Conservation (phyloP, 2,113 vertebrate species). For the Podarcis cretensis region DNA sequence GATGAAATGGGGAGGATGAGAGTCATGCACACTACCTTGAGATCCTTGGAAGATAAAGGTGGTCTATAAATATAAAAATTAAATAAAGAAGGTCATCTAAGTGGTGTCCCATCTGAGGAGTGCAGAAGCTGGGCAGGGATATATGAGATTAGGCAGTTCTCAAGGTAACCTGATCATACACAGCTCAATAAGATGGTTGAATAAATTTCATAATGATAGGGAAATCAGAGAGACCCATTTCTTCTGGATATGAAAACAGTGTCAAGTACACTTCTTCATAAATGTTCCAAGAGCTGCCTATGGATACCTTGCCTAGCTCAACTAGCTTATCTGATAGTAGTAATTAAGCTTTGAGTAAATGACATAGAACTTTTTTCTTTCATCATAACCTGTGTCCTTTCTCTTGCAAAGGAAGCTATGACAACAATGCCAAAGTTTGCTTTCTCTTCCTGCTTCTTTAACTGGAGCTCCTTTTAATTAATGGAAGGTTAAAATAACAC, state of each 20-base stretch:
- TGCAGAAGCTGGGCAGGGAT: no score
- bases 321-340: slow-evolving; percentile 39
- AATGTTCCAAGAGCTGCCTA: slow-evolving; percentile 58
- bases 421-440: neutral
- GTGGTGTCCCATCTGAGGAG: no score
- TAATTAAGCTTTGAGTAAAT: slow-evolving; percentile 64
- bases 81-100: no score
- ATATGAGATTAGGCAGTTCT: no score
- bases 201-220: slow-evolving; percentile 17
- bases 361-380: neutral
- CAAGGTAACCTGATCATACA: neutral
- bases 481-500: slow-evolving; percentile 40
- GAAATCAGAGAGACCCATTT: slow-evolving; percentile 40
- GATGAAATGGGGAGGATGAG: no score
- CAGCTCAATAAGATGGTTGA: slow-evolving; percentile 10
- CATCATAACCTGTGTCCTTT: neutral
- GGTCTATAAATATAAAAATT: no score
- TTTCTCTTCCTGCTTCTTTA: neutral
- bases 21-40: no score
- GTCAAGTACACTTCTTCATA: slow-evolving; percentile 65
- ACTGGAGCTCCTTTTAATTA: slow-evolving; percentile 23
- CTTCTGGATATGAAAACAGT: slow-evolving; percentile 44
- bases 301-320: slow-evolving; percentile 47
- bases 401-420: slow-evolving; percentile 9
- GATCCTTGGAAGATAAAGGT: no score